Evolutionary conservation across 2,888 invertebrate genomes (phyloP).

Genomic region (Scaptomyza polygonia): DNA sequence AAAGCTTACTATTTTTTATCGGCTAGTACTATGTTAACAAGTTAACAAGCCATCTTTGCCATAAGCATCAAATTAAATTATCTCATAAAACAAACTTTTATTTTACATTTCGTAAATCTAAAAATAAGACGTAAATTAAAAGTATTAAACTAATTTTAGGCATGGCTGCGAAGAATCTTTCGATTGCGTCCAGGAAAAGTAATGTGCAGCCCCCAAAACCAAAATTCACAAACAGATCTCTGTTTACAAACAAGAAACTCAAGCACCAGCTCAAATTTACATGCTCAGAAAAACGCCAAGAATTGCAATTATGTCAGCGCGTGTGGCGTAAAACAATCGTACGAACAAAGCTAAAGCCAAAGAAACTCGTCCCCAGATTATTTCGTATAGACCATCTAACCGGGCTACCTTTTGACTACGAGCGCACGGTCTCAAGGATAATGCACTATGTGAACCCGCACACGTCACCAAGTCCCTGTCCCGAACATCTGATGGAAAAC

Average conservation of each 20-base stretch:
- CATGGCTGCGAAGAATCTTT: slow-evolving; percentile 10
- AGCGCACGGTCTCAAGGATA: slow-evolving; percentile 55
- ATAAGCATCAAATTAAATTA: neutral
- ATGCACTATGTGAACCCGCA: slow-evolving; percentile 67
- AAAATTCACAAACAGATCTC: neutral
- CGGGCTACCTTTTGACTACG: slow-evolving; percentile 63
- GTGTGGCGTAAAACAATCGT: slow-evolving; percentile 57
- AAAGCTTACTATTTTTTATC: neutral
- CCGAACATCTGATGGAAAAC: slow-evolving; percentile 39
- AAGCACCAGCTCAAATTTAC: neutral
- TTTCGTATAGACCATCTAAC: slow-evolving; percentile 56
- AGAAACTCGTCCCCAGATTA: slow-evolving; percentile 33
- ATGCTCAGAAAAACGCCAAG: neutral
- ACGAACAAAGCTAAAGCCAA: slow-evolving; percentile 34
- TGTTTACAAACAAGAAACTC: neutral
- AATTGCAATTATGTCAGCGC: neutral
- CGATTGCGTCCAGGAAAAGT: neutral
- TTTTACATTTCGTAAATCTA: neutral
- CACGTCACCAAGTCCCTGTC: slow-evolving; percentile 2
- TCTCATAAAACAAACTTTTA: neutral
- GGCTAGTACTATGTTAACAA: neutral
- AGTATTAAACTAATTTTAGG: slow-evolving; percentile 6
- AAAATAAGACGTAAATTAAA: slow-evolving; percentile 15
- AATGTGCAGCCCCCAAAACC: neutral
- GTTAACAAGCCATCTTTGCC: neutral